Evolutionary conservation across 2,888 invertebrate species (phyloP).

Genomic region (Antheraea assamensis): DNA sequence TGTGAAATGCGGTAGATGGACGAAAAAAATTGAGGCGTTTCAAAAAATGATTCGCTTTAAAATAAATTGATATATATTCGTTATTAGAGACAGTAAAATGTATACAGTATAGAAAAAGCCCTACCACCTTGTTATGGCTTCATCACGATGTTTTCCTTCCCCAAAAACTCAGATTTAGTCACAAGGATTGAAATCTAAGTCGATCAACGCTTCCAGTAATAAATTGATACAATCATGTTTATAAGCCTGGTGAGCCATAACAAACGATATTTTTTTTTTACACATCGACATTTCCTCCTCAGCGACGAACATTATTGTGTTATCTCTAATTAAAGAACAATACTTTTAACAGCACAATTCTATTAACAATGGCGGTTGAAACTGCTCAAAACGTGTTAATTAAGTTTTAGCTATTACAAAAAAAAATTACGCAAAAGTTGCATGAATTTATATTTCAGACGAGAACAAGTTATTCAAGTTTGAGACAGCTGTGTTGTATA

Average conservation of each 20-base stretch:
- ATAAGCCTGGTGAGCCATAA: background rate
- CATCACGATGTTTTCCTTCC: too few species aligned
- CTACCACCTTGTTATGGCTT: too few species aligned
- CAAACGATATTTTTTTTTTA: background rate
- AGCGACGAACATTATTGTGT: background rate
- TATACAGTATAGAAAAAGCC: too few species aligned
- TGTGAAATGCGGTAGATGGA: too few species aligned
- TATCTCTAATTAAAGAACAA: constrained; percentile 18
- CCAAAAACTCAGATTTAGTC: too few species aligned
- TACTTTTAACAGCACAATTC: constrained; percentile 15
- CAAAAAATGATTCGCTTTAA: too few species aligned
- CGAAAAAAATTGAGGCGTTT: too few species aligned
- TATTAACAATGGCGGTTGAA: constrained; percentile 3
- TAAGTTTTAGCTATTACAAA: constrained; percentile 1
- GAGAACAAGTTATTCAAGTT: constrained; percentile 9
- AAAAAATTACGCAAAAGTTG: constrained; percentile 9
- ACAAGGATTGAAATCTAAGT: too few species aligned
- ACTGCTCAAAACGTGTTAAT: constrained; percentile 3
- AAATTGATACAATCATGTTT: background rate
- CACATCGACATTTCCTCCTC: background rate
- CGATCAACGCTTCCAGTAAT: background rate
- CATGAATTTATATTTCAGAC: background rate
- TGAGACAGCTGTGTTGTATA: background rate
- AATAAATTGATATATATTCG: too few species aligned
- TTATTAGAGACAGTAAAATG: too few species aligned